Evolutionary conservation across 1,140 invertebrate genomes (phyloP).

Genomic region (Chymomyza costata): DNA sequence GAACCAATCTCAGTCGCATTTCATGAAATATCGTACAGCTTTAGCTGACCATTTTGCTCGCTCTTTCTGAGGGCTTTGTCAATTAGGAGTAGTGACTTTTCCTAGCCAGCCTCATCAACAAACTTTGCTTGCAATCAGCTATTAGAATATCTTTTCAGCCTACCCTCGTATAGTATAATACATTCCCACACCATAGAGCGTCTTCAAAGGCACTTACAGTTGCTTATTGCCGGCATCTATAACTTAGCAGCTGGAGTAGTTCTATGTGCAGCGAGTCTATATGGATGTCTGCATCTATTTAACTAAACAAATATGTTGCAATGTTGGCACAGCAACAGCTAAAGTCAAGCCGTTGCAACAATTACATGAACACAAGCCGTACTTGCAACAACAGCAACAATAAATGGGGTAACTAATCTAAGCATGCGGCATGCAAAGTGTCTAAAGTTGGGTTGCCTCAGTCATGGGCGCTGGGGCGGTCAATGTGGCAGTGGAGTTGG

Average conservation of each 20-base stretch:
- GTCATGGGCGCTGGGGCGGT: constrained; percentile 9
- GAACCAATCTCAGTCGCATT: too few relatives aligned
- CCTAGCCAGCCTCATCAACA: too few relatives aligned
- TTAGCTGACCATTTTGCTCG: too few relatives aligned
- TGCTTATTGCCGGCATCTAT: background rate
- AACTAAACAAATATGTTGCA: constrained; percentile 45
- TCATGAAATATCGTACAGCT: too few relatives aligned
- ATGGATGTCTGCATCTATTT: constrained; percentile 27
- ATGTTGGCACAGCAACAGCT: constrained; percentile 29
- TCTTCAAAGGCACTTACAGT: too few relatives aligned
- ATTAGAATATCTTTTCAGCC: too few relatives aligned
- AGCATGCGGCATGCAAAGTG: constrained; percentile 31
- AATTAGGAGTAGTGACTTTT: too few relatives aligned
- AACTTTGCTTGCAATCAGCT: too few relatives aligned
- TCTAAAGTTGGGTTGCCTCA: constrained; percentile 12
- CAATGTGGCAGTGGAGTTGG: constrained; percentile 21
- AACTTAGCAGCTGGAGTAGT: too few relatives aligned
- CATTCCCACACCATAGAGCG: too few relatives aligned
- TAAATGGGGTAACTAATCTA: constrained; percentile 20
- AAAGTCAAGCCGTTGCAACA: constrained; percentile 24
- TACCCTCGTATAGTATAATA: too few relatives aligned
- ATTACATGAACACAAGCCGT: background rate
- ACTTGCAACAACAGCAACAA: constrained; percentile 1
- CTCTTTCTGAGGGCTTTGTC: too few relatives aligned
- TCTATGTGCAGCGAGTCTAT: background rate